Conservation (phyloP, 2,797 vertebrate species). For the Phrynocephalus forsythii region DNA sequence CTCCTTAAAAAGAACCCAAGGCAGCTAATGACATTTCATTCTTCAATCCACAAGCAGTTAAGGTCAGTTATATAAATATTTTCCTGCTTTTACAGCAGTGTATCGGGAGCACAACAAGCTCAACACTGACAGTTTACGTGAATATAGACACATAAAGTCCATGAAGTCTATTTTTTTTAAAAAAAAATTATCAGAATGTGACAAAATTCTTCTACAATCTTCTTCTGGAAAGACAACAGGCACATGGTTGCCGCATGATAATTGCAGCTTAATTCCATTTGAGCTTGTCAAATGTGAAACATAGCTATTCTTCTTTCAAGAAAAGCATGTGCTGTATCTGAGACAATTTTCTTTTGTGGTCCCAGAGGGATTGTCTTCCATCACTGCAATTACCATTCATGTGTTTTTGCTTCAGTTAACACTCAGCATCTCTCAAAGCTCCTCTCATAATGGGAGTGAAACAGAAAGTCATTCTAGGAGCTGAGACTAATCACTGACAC, state of each 20-base stretch:
- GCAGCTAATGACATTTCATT: background rate
- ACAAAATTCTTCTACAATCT: background rate
- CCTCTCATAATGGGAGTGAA: slow-evolving; percentile 16
- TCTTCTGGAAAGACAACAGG: background rate
- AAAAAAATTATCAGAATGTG: background rate
- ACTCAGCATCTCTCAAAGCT: background rate
- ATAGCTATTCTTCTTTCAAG: background rate
- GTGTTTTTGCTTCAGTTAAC: slow-evolving; percentile 9
- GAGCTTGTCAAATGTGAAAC: background rate
- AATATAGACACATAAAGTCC: background rate
- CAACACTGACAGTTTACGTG: too few relatives aligned
- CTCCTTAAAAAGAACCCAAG: too few relatives aligned
- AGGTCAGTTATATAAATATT: background rate
- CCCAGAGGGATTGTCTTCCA: background rate
- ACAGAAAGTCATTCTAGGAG: slow-evolving; percentile 1
- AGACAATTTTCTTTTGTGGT: background rate
- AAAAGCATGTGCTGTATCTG: background rate
- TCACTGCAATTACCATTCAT: slow-evolving; percentile 11
- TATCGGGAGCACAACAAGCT: background rate
- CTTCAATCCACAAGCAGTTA: background rate
- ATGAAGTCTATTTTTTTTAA: background rate
- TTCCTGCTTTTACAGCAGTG: background rate
- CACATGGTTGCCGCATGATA: background rate
- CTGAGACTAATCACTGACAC: slow-evolving; percentile 3
- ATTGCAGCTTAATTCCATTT: background rate